Evolutionary conservation across 2,797 vertebrate species (phyloP), one percentile per base, ranked within the genome.

Genomic region (Argyrosomus regius): DNA sequence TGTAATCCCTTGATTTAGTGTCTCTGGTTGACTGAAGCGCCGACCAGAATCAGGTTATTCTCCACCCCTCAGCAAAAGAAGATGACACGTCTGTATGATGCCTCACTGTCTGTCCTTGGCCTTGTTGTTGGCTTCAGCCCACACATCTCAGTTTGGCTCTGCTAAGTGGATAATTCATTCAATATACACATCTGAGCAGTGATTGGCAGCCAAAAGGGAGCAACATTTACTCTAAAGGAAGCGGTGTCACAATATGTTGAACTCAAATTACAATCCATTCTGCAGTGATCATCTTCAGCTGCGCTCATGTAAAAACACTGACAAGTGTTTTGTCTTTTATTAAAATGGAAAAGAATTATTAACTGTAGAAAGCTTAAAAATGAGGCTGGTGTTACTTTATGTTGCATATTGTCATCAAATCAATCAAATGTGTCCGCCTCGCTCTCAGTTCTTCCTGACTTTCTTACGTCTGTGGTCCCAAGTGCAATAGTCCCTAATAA

Each of bases 61-160:
- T 52, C n/a, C 48, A 45, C 48, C 9, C 41, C 56, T 28, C 9
- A 31, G 39, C 26, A 20, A 49, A 39, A 22, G 62, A 49, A n/a
- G 72, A n/a, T 48, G 17, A 20, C 16, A 35, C 16, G 16, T 59
- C 31, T 10, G 13, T 31, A 2, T 22, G 9, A 52, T 45, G 13
- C 41, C 62, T 48, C 48, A 16, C 39, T 67, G 53, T 26, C 63
- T 50, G 69, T 76, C 74, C 65, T 61, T 68, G 74, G 48, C 50
- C 70, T 7, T 18, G 57, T 17, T 62, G 17, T 26, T 61, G 56
- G 16, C 49, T 61, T 26, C 53, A 66, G 66, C 60, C 66, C 66
- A 60, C 67, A 66, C 46, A 5, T 39, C 31, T 48, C 59, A 41
- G 16, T 56, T 8, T 4, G 22, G 72, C 39, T 52, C 24, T 14